These are phyloP conservation scores for Acrocyrtus sp. DNA, from an alignment of 2,888 invertebrate genomes.

Conservation along the genomic window DNA sequence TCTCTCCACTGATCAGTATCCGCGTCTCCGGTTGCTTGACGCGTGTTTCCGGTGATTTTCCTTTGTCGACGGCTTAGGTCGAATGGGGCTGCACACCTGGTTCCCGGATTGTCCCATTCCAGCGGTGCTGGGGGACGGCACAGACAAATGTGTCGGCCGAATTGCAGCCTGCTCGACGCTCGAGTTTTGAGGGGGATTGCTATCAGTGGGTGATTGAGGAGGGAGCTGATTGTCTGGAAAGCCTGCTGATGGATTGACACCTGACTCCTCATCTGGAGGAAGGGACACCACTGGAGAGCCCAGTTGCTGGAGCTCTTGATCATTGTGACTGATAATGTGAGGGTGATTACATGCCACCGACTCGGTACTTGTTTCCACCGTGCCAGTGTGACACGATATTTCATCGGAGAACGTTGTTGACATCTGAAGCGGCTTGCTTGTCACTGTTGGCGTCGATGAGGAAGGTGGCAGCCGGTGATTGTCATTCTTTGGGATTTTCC, in stretches of 20 bases:
- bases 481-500: slow-evolving; percentile 58
- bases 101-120: slow-evolving; percentile 17
- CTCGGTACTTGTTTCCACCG: slow-evolving; percentile 56
- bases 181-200: background rate
- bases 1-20: too few relatives aligned
- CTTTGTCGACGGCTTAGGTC: slow-evolving; percentile 25
- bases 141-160: slow-evolving; percentile 48
- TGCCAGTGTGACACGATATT: slow-evolving; percentile 57
- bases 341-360: slow-evolving; percentile 52
- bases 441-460: slow-evolving; percentile 70
- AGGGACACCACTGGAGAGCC: slow-evolving; percentile 39
- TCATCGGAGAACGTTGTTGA: slow-evolving; percentile 59
- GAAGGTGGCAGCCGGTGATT: slow-evolving; percentile 42
- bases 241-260: slow-evolving; percentile 56
- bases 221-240: slow-evolving; percentile 51
- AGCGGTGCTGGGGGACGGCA: slow-evolving; percentile 40
- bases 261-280: slow-evolving; percentile 52
- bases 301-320: slow-evolving; percentile 53
- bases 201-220: slow-evolving; percentile 18
- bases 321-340: slow-evolving; percentile 50
- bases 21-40: too few relatives aligned
- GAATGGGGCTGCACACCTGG: slow-evolving; percentile 26
- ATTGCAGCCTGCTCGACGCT: background rate
- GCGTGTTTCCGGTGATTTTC: too few relatives aligned
- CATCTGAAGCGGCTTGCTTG: slow-evolving; percentile 38